phyloP scores from a whole-genome alignment of 2,888 invertebrate genomes.

The Lepidocyrtinus sp. region DNA sequence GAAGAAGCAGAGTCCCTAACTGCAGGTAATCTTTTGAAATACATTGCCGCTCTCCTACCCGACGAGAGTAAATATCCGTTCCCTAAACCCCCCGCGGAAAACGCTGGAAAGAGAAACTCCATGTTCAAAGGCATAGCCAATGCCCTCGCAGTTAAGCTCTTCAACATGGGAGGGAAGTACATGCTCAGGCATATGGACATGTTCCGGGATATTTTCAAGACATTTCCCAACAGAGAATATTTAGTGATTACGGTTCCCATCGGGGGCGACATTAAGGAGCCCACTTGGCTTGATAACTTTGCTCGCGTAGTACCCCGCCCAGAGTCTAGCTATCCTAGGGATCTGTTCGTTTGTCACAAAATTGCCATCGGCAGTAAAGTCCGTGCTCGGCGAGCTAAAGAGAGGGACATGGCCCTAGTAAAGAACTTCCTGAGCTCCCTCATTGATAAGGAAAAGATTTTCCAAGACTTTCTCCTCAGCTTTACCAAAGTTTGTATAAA shows the following conservation, averaged over 20 bases:
- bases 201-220: conserved; percentile 79
- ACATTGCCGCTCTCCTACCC: conserved; percentile 44
- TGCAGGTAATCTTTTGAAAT: conserved; percentile 42
- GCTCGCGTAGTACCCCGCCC: conserved; percentile 71
- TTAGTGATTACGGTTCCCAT: conserved; percentile 77
- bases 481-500: conserved; percentile 7
- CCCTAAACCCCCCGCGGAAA: conserved; percentile 21
- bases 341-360: conserved; percentile 65
- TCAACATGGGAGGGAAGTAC: conserved; percentile 48
- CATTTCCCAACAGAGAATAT: conserved; percentile 79
- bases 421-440: conserved; percentile 55
- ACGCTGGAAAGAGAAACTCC: conserved; percentile 15
- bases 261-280: conserved; percentile 72
- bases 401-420: conserved; percentile 54
- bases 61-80: conserved; percentile 57
- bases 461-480: conserved; percentile 53
- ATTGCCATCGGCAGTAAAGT: conserved; percentile 50
- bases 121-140: conserved; percentile 74
- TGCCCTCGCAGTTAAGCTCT: conserved; percentile 79
- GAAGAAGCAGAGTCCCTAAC: conserved; percentile 52
- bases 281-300: conserved; percentile 77
- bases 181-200: conserved; percentile 73
- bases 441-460: conserved; percentile 60
- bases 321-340: conserved; percentile 56
- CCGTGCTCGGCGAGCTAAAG: conserved; percentile 52